Percentiles rank a stretch among this genome's conserved stretches.
These are phyloP conservation scores for Lagodon rhomboides DNA, from an alignment of 2,797 vertebrate species.

Conservation along the genomic window DNA sequence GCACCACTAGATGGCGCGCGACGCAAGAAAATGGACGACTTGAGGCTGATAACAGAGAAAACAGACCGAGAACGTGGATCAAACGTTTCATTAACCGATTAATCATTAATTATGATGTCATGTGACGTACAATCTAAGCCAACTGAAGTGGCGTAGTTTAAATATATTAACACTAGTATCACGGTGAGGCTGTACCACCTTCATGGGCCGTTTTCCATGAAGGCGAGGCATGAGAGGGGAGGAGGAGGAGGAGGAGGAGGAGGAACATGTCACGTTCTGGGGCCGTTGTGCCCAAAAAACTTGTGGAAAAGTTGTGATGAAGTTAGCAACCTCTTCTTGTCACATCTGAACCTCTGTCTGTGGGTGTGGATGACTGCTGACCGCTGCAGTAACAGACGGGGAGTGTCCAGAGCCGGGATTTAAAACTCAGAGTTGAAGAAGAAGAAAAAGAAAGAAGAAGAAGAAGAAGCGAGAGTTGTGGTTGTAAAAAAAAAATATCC, in stretches of 20 bases:
- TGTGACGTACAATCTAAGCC: not conserved
- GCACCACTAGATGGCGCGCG: slow-evolving; percentile 73
- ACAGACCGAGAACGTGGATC: not conserved
- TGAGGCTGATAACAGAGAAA: not conserved
- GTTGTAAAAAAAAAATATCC: not conserved
- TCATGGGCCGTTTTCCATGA: slow-evolving; percentile 21
- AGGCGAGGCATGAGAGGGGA: slow-evolving; percentile 60
- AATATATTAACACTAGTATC: not conserved
- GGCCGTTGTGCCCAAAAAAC: slow-evolving; percentile 61
- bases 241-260: slow-evolving; percentile 66
- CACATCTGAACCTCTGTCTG: slow-evolving; percentile 27
- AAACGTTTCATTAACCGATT: not conserved
- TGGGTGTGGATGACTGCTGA: slow-evolving; percentile 50
- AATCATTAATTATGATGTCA: not conserved
- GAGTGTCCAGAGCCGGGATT: slow-evolving; percentile 54
- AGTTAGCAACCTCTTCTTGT: slow-evolving; percentile 50
- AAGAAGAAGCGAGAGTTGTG: slow-evolving; percentile 23
- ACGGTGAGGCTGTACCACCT: not conserved
- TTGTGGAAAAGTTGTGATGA: slow-evolving; percentile 71
- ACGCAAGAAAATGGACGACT: slow-evolving; percentile 5
- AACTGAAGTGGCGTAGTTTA: not conserved
- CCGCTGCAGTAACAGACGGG: slow-evolving; percentile 39
- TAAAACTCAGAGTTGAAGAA: slow-evolving; percentile 28
- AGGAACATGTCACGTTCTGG: slow-evolving; percentile 52
- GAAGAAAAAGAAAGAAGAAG: slow-evolving; percentile 45